A percentile compares a stretch with the other conserved stretches of the same genome.
These are phyloP conservation scores for Orgyia antiqua DNA, from an alignment of 2,888 invertebrate species.

Conservation along the genomic window DNA sequence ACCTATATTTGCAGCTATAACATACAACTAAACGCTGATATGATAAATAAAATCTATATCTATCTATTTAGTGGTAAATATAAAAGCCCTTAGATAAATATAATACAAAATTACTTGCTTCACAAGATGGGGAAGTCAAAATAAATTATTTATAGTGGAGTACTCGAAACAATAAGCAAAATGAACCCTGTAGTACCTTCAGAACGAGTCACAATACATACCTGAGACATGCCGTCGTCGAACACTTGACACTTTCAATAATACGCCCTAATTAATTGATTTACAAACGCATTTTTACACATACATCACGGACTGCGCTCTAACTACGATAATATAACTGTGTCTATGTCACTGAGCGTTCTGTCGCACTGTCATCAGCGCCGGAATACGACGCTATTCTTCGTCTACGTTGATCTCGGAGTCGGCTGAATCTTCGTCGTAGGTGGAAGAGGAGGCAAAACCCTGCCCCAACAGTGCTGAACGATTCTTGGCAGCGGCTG, in stretches of 20 bases:
- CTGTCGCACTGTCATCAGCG: conserved; percentile 21
- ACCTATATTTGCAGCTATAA: too few species aligned
- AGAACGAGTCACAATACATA: conserved; percentile 48
- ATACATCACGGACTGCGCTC: conserved; percentile 47
- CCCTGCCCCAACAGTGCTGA: conserved; percentile 79
- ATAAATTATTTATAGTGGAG: conserved; percentile 44
- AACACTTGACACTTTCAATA: conserved; percentile 61
- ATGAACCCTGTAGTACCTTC: conserved; percentile 62
- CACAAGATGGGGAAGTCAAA: conserved; percentile 32
- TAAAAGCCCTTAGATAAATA: too few species aligned
- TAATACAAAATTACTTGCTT: too few species aligned
- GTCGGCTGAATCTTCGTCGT: conserved; percentile 73
- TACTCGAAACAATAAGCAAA: conserved; percentile 40
- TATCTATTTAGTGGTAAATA: conserved; percentile 61
- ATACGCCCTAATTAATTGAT: conserved; percentile 50
- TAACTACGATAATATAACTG: conserved; percentile 51
- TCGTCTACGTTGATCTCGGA: conserved; percentile 75
- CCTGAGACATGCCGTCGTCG: conserved; percentile 54
- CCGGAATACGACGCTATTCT: conserved; percentile 49
- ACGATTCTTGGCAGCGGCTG: conserved; percentile 98
- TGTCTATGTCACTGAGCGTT: conserved; percentile 50
- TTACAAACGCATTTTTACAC: conserved; percentile 58
- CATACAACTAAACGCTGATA: conserved; percentile 63
- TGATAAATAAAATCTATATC: conserved; percentile 71
- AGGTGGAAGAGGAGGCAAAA: conserved; percentile 71